These are phyloP conservation scores for Macrobrachium nipponense DNA, from an alignment of 1,140 invertebrate genomes.

Conservation along the genomic window DNA sequence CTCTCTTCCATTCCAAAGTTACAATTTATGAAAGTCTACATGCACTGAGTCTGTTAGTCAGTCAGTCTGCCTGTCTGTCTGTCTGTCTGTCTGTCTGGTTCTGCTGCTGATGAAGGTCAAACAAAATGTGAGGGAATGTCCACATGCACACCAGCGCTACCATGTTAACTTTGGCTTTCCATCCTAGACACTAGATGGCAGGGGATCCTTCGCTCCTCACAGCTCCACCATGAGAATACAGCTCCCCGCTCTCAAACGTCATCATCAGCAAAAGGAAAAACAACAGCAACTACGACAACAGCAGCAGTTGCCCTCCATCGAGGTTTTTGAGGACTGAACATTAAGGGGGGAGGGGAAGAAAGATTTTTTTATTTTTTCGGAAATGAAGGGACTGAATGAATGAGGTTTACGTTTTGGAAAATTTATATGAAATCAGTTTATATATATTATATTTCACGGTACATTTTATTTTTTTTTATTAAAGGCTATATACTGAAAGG, in stretches of 20 bases:
- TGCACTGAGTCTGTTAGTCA: background rate
- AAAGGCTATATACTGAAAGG: no score
- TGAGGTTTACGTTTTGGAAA: no score
- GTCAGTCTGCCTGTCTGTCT: background rate
- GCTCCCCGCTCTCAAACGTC: constrained; percentile 31
- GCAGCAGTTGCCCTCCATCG: background rate
- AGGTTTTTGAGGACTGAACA: background rate
- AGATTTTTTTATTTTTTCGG: no score
- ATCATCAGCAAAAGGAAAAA: background rate
- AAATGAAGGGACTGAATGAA: no score
- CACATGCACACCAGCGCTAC: constrained; percentile 56
- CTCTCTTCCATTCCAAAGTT: no score
- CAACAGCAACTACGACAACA: constrained; percentile 1
- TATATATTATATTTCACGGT: no score
- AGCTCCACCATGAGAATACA: constrained; percentile 59
- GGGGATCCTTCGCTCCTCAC: constrained; percentile 50
- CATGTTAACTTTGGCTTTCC: constrained; percentile 39
- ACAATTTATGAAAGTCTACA: no score
- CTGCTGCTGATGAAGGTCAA: constrained; percentile 35
- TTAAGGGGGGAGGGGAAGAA: no score
- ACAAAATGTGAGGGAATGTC: constrained; percentile 10
- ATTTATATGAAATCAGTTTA: no score
- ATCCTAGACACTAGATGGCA: constrained; percentile 56
- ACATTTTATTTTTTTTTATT: no score
- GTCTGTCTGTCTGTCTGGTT: background rate